Evolutionary conservation across 2,113 vertebrate species (phyloP), one percentile per base, ranked within the genome.

Genomic region (Nothobranchius kuhntae): DNA sequence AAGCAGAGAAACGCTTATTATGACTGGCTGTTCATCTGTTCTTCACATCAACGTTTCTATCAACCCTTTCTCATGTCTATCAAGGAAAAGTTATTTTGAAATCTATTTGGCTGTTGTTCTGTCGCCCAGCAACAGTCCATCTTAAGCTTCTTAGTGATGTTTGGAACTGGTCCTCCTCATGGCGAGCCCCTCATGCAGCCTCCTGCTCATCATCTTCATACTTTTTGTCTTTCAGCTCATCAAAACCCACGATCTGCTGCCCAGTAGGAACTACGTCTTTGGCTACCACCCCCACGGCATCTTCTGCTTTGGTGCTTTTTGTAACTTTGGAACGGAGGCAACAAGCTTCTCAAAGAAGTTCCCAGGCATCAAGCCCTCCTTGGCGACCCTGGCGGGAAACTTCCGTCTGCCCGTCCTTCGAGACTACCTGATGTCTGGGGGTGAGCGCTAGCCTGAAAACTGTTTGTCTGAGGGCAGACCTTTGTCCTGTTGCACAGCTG

Each of bases 251-350:
- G 94, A 96, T 68, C 87, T 99, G 78, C 86, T 94, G 61, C 95
- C 96, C 71, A 97, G 86, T 82, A 94, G 95, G 80, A 99, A 99
- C 89, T 99, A 98, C 84, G 95, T 99, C 65, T 94, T 99, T 36
- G 98, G 96, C 7, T 98, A 96, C 91, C 97, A 99, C 62, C 97
- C 98, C 0, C 98, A 99, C 0, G 98, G 98, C 57, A 98, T 99
- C 88, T 94, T 99, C 89, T 94, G 95, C 68, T 91, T 99, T 1
- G 96, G 98, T 0, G 96, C 94, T 36, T 99, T 99, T 88, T 99
- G 97, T 81, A 98, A 99, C 92, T 99, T 99, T 61, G 94, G 96
- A 54, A 99, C 97, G 0, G 98, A 99, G 77, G 96, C 98, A 48
- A 99, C 97, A 0, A 96, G 95, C 48, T 95, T 99, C 46, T 84